phyloP scores from a whole-genome alignment of 2,888 invertebrate genomes.

The Epinotia nisella region DNA sequence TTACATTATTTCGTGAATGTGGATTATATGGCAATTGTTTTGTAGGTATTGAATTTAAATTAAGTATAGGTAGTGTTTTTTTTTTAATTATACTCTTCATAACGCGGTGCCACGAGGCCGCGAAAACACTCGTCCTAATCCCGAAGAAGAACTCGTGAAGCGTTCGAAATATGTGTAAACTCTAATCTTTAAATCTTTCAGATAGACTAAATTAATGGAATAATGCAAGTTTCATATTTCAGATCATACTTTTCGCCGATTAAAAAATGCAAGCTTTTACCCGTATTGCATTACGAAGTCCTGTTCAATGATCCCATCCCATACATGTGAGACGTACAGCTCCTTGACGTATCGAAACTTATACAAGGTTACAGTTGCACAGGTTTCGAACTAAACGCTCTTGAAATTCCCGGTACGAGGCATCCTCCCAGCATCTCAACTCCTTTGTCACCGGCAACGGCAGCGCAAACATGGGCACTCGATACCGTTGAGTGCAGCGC shows the following conservation, averaged over 20 bases:
- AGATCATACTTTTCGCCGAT: not conserved
- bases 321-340: not conserved
- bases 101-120: not conserved
- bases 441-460: slow-evolving; percentile 27
- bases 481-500: slow-evolving; percentile 22
- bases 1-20: slow-evolving; percentile 11
- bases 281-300: not conserved
- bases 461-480: slow-evolving; percentile 23
- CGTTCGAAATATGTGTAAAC: too few species aligned
- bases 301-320: not conserved
- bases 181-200: too few species aligned
- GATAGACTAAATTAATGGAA: too few species aligned
- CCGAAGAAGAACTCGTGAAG: too few species aligned
- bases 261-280: not conserved
- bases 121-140: too few species aligned
- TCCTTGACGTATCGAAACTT: not conserved
- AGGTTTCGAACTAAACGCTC: slow-evolving; percentile 11
- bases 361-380: not conserved
- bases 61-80: not conserved
- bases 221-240: too few species aligned
- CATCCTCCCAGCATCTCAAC: slow-evolving; percentile 7
- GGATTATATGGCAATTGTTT: not conserved
- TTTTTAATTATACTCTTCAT: not conserved
- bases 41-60: not conserved
- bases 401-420: slow-evolving; percentile 25